phyloP scores from a whole-genome alignment of 2,797 vertebrate species.

The Poeciliopsis paucimaculata region DNA sequence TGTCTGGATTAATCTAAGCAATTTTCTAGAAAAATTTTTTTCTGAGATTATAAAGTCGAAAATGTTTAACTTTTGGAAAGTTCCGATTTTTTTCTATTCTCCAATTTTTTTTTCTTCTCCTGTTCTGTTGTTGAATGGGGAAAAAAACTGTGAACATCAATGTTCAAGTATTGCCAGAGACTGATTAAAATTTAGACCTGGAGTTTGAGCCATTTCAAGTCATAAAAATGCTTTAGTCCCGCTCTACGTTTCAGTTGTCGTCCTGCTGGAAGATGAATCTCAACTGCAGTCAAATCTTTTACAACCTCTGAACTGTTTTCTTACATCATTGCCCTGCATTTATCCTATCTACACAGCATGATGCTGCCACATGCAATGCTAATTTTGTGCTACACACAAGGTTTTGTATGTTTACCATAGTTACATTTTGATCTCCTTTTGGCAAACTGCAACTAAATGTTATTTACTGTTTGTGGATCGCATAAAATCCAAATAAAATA shows the following conservation, averaged over 20 bases:
- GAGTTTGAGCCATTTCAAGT: neutral
- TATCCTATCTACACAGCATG: neutral
- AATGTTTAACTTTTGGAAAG: no score
- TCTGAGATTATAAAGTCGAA: no score
- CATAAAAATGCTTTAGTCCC: neutral
- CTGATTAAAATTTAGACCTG: neutral
- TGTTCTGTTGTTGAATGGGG: neutral
- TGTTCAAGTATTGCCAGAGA: neutral
- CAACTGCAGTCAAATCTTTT: neutral
- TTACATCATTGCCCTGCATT: neutral
- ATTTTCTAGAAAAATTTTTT: no score
- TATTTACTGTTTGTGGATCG: neutral
- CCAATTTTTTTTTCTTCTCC: no score
- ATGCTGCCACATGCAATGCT: neutral
- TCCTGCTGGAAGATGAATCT: neutral
- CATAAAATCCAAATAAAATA: neutral
- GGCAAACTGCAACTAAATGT: neutral
- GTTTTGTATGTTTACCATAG: neutral
- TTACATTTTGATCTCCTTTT: neutral
- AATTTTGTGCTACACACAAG: neutral
- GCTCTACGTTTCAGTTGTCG: neutral
- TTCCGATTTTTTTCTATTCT: no score
- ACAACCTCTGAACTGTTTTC: neutral
- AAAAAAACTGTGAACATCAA: neutral
- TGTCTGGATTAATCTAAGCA: no score